phyloP scores from a whole-genome alignment of 2,888 invertebrate genomes.

The Conchocele bisecta region DNA sequence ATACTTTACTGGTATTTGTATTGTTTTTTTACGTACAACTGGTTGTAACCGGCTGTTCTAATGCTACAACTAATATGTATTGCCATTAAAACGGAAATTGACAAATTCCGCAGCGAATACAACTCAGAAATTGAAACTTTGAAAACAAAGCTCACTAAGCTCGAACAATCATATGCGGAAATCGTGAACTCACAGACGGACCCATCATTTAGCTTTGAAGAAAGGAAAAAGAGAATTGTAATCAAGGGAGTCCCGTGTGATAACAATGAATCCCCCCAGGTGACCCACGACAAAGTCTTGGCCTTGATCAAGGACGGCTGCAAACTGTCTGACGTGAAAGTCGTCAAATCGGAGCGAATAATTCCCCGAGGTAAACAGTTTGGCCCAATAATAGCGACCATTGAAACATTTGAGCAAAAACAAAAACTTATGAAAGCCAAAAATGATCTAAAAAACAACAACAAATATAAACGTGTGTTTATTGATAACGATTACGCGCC shows the following conservation, averaged over 20 bases:
- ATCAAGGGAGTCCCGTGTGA: not conserved
- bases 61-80: slow-evolving; percentile 10
- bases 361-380: not conserved
- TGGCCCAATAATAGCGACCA: slow-evolving; percentile 1
- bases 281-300: not conserved
- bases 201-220: no score
- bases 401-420: slow-evolving; percentile 15
- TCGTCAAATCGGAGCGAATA: not conserved
- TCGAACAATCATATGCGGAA: slow-evolving; percentile 2
- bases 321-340: not conserved
- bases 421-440: not conserved
- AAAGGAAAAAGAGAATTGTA: not conserved
- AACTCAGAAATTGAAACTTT: slow-evolving; percentile 2
- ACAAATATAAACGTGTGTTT: slow-evolving; percentile 7
- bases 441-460: not conserved
- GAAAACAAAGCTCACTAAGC: not conserved
- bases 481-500: slow-evolving; percentile 9
- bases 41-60: no score
- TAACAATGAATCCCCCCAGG: not conserved
- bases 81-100: not conserved
- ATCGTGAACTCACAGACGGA: not conserved
- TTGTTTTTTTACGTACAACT: no score
- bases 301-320: not conserved
- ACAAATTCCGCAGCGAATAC: not conserved
- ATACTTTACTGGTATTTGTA: no score